Evolutionary conservation across 30 jellyfish, hydroid and myxozoan species (phyloP).

Genomic region (Mastigias papua): DNA sequence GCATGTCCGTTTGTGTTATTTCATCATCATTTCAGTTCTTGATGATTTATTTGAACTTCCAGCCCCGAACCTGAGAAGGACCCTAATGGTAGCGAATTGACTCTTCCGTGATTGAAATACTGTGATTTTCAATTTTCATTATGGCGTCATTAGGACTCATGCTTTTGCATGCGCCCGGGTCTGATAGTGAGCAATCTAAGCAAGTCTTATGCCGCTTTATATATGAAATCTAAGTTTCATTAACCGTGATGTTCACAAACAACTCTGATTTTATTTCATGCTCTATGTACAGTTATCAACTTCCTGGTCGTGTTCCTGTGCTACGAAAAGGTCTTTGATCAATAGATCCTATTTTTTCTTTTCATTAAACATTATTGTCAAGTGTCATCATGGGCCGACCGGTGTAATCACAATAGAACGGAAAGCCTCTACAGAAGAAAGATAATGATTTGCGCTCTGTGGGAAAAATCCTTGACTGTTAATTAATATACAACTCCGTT

Average conservation of each 20-base stretch:
- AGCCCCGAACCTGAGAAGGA: too few species aligned
- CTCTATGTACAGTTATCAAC: conserved; percentile 6
- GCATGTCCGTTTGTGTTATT: too few species aligned
- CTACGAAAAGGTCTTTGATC: conserved; percentile 7
- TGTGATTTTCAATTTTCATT: too few species aligned
- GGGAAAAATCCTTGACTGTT: conserved; percentile 11
- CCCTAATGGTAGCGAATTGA: too few species aligned
- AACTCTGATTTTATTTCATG: neutral
- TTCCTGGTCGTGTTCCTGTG: conserved; percentile 57
- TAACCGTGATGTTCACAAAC: conserved; percentile 3
- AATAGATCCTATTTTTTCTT: conserved; percentile 11
- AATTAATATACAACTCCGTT: conserved; percentile 40
- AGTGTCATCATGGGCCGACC: conserved; percentile 25
- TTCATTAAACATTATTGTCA: conserved; percentile 14
- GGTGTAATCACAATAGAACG: conserved; percentile 34
- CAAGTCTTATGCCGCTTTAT: neutral
- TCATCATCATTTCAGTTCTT: too few species aligned
- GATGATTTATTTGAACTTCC: too few species aligned
- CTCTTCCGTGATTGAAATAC: too few species aligned
- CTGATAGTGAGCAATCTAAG: neutral
- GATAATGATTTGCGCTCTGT: neutral
- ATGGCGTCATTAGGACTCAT: too few species aligned
- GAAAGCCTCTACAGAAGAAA: conserved; percentile 38
- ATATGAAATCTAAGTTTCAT: neutral
- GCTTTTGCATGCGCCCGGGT: too few species aligned